These are phyloP conservation scores for Ancistrus triradiatus DNA, from an alignment of 2,113 vertebrate species.

Conservation along the genomic window DNA sequence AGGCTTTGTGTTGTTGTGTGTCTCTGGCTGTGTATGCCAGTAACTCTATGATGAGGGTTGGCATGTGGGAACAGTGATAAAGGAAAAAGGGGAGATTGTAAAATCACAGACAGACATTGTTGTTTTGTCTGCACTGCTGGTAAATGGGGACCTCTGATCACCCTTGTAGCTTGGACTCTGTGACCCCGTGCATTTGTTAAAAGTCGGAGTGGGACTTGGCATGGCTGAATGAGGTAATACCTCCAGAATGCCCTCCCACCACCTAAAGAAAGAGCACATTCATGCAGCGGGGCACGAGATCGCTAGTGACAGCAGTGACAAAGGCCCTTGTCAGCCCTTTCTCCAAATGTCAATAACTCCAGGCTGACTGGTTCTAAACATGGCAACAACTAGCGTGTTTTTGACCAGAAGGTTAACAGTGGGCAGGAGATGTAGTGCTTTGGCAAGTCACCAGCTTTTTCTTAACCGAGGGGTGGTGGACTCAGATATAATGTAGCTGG, in stretches of 20 bases:
- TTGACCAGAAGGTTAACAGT: no score
- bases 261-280: conserved; percentile 36
- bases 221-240: conserved; percentile 26
- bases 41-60: neutral
- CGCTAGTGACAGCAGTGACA: conserved; percentile 8
- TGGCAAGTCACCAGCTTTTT: no score
- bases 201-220: conserved; percentile 24
- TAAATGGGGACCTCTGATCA: conserved; percentile 39
- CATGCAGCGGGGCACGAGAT: conserved; percentile 27
- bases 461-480: no score
- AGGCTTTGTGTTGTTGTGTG: conserved; percentile 6
- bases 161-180: conserved; percentile 28
- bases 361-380: conserved; percentile 8
- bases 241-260: neutral
- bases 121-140: conserved; percentile 35
- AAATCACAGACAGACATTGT: conserved; percentile 43
- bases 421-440: no score
- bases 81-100: conserved; percentile 9
- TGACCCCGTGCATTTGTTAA: conserved; percentile 37
- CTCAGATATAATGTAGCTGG: no score
- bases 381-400: no score
- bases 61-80: conserved; percentile 30
- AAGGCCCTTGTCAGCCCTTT: conserved; percentile 1
- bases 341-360: conserved; percentile 29
- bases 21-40: conserved; percentile 6